phyloP scores from a whole-genome alignment of 2,888 invertebrate genomes.

The Xanthostigma xanthostigma region DNA sequence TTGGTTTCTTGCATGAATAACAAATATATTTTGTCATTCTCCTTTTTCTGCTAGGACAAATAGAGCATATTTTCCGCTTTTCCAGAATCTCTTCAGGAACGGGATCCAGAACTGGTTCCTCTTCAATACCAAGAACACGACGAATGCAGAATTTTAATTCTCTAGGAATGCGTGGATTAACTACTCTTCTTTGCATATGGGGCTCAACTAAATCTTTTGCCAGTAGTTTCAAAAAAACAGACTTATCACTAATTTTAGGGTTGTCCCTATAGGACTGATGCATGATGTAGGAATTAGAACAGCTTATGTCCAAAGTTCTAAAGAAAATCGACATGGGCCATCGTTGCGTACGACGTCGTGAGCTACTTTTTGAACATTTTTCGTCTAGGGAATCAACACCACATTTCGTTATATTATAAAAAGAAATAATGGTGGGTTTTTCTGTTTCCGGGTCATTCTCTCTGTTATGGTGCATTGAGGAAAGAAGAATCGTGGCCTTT shows the following conservation, averaged over 20 bases:
- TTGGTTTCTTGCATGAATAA: constrained; percentile 7
- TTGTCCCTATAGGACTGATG: constrained; percentile 8
- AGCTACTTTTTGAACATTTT: background rate
- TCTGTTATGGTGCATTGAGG: constrained; percentile 13
- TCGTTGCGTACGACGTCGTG: background rate
- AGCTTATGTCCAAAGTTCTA: constrained; percentile 7
- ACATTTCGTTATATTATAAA: too few species aligned
- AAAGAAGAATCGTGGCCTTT: constrained; percentile 14
- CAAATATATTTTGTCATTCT: constrained; percentile 8
- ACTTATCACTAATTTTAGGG: constrained; percentile 1
- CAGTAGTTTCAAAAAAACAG: constrained; percentile 6
- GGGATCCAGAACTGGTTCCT: too few species aligned
- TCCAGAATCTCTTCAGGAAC: too few species aligned
- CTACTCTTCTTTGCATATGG: constrained; percentile 7
- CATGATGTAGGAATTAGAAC: constrained; percentile 8
- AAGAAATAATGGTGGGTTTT: constrained; percentile 4
- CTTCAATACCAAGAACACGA: constrained; percentile 5
- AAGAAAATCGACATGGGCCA: constrained; percentile 10
- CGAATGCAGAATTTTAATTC: constrained; percentile 4
- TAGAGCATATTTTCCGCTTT: too few species aligned
- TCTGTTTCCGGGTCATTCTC: constrained; percentile 2
- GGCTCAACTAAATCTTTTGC: constrained; percentile 6
- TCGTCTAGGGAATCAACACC: background rate
- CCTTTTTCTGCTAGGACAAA: background rate
- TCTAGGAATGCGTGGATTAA: constrained; percentile 10